These are phyloP conservation scores for Oryzias sinensis DNA, from an alignment of 2,797 vertebrate genomes.

Conservation along the genomic window DNA sequence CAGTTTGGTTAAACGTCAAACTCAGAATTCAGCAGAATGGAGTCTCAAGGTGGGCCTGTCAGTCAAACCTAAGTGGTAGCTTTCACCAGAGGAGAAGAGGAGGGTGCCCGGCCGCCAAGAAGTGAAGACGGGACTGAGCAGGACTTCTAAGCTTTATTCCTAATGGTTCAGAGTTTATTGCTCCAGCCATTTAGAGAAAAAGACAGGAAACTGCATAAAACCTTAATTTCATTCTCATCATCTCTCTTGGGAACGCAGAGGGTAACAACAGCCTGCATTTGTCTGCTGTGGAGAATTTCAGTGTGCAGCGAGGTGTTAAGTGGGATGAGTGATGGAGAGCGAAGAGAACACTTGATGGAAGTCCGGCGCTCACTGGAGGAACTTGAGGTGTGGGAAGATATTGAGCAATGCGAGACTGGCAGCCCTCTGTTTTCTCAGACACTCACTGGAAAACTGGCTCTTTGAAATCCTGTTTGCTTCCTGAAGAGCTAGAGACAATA, in stretches of 20 bases:
- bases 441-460: conserved; percentile 16
- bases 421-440: conserved; percentile 32
- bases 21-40: conserved; percentile 5
- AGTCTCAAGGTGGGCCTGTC: conserved; percentile 26
- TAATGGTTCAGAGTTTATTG: too few relatives aligned
- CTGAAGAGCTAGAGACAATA: background rate
- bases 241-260: conserved; percentile 1
- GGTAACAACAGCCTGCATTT: conserved; percentile 2
- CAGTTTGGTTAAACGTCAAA: conserved; percentile 10
- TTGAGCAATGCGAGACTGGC: conserved; percentile 34
- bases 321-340: conserved; percentile 1
- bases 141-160: too few relatives aligned
- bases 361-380: conserved; percentile 17
- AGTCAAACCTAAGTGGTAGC: conserved; percentile 15
- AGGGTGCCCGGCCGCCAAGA: too few relatives aligned
- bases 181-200: too few relatives aligned
- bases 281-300: conserved; percentile 22
- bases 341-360: conserved; percentile 10
- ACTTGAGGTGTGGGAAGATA: conserved; percentile 52
- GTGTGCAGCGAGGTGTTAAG: conserved; percentile 2
- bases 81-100: too few relatives aligned
- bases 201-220: too few relatives aligned
- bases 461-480: conserved; percentile 4
- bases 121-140: too few relatives aligned
- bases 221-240: too few relatives aligned